Evolutionary conservation across 2,888 invertebrate genomes (phyloP).

Genomic region (Ptilodon capucinus): DNA sequence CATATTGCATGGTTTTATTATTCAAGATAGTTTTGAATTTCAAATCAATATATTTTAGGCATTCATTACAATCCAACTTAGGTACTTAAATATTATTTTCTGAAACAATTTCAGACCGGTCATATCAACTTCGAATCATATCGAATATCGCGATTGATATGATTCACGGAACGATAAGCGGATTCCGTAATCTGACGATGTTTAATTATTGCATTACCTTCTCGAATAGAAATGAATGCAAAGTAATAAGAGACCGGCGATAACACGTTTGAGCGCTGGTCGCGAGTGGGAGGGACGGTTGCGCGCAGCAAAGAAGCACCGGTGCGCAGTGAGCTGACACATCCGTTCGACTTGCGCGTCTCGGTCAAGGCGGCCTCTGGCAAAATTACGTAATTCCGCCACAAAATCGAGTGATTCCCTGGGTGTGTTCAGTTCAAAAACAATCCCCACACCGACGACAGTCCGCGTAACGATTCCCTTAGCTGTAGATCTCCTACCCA

Average conservation of each 20-base stretch:
- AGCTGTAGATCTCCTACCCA: constrained; percentile 46
- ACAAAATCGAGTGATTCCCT: constrained; percentile 64
- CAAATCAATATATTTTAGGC: no score
- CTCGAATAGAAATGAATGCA: constrained; percentile 66
- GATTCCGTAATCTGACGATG: constrained; percentile 69
- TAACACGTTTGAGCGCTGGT: constrained; percentile 63
- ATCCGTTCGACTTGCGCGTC: constrained; percentile 79
- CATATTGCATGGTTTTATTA: background rate
- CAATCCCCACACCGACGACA: constrained; percentile 53
- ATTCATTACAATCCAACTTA: no score
- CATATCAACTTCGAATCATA: constrained; percentile 18
- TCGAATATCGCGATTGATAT: constrained; percentile 45
- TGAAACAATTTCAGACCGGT: constrained; percentile 2
- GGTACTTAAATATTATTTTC: no score
- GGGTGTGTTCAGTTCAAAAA: constrained; percentile 73
- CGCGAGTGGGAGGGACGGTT: constrained; percentile 74
- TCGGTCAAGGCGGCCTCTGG: constrained; percentile 79
- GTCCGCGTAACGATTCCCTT: constrained; percentile 55
- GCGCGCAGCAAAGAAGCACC: constrained; percentile 65
- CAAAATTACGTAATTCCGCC: constrained; percentile 78
- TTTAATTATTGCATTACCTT: constrained; percentile 57
- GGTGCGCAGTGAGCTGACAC: constrained; percentile 80
- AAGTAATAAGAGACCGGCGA: constrained; percentile 77
- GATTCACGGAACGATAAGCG: constrained; percentile 58
- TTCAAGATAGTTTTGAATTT: background rate